Conservation (phyloP, 2,797 vertebrate species). For the Lemur catta region DNA sequence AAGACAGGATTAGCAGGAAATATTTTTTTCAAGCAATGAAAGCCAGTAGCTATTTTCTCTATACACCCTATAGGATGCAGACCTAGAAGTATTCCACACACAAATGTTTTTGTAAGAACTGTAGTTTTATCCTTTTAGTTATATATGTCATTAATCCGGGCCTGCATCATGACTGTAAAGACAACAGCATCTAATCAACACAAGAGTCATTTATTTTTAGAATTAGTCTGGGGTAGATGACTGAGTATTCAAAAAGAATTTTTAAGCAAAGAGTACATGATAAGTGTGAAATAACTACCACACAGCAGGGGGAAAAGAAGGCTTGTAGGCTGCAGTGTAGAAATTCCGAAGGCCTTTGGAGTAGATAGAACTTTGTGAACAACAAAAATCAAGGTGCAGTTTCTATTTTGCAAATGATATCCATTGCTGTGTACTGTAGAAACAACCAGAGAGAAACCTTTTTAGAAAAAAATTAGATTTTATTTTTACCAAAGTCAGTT, state of each 20-base stretch:
- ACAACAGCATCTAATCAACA: conserved; percentile 4
- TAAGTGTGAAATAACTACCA: background rate
- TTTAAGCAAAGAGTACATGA: background rate
- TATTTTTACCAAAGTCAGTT: conserved; percentile 8
- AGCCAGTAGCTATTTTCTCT: background rate
- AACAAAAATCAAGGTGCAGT: background rate
- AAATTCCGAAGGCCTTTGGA: background rate
- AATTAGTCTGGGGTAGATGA: conserved; percentile 17
- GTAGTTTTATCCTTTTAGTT: conserved; percentile 10
- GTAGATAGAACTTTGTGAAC: background rate
- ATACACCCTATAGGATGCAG: background rate
- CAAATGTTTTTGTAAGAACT: background rate
- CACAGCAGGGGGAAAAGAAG: background rate
- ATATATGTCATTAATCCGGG: background rate
- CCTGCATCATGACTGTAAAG: background rate
- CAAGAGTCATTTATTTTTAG: conserved; percentile 48
- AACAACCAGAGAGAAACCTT: background rate
- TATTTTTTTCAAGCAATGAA: background rate
- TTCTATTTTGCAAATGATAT: background rate
- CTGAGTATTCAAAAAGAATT: background rate
- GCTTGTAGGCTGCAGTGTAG: background rate
- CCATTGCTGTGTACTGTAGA: background rate
- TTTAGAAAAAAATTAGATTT: background rate
- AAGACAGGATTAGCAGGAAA: background rate
- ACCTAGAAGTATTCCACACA: background rate